Percentiles rank a stretch among this genome's conserved stretches.
Evolutionary conservation across 2,888 invertebrate genomes (phyloP).

Genomic region (Tryphoninae sp.): DNA sequence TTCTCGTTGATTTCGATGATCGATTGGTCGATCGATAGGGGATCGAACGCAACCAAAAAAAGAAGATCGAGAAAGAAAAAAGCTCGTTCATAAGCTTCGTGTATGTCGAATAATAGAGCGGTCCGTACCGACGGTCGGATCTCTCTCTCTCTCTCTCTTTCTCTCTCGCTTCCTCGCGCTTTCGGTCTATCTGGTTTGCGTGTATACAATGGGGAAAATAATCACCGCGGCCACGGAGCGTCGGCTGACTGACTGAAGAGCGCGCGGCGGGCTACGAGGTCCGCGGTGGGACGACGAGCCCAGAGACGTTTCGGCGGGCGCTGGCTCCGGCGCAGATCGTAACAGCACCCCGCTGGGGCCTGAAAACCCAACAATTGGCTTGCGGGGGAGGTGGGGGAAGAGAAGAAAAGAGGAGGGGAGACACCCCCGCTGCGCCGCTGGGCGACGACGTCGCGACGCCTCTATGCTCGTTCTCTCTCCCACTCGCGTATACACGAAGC

Average conservation of each 20-base stretch:
- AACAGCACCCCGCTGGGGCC: constrained; percentile 48
- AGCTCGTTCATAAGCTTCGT: not conserved
- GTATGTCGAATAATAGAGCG: constrained; percentile 9
- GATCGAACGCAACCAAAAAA: not conserved
- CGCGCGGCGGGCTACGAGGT: constrained; percentile 69
- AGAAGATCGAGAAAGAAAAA: not conserved
- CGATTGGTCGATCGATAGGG: not conserved
- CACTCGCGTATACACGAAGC: constrained; percentile 17
- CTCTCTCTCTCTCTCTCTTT: constrained; percentile 17
- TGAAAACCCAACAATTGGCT: constrained; percentile 43
- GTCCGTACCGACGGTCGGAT: constrained; percentile 35
- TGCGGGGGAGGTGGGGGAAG: not conserved
- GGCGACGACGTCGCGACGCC: constrained; percentile 50
- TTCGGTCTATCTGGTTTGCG: constrained; percentile 56
- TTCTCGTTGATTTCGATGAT: not conserved
- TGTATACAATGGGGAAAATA: constrained; percentile 76
- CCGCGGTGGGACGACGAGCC: constrained; percentile 62
- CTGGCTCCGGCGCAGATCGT: constrained; percentile 68
- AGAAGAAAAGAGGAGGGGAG: constrained; percentile 31
- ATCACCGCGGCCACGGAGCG: constrained; percentile 78
- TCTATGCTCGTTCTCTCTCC: constrained; percentile 43
- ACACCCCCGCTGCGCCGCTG: constrained; percentile 57
- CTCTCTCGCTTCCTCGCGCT: not conserved
- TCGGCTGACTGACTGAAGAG: constrained; percentile 79
- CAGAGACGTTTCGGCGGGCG: constrained; percentile 76